These are phyloP conservation scores for Chauna torquata DNA, from an alignment of 2,113 vertebrate species.

Conservation along the genomic window DNA sequence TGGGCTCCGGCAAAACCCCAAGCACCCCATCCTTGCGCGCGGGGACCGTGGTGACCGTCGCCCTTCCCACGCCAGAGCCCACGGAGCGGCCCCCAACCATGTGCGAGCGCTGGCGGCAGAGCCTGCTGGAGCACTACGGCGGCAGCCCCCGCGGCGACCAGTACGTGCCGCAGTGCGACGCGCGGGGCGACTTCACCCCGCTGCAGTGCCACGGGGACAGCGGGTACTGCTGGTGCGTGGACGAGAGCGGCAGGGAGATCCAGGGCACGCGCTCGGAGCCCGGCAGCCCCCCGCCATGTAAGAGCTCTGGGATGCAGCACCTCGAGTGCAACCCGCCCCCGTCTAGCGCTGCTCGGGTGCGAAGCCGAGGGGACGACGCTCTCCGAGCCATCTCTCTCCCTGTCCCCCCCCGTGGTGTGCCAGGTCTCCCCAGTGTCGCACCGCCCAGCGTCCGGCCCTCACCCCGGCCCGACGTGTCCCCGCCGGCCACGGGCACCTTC, in stretches of 20 bases:
- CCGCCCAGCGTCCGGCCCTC: conserved; percentile 80
- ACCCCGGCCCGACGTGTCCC: conserved; percentile 85
- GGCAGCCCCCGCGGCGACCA: conserved; percentile 82
- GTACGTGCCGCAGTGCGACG: conserved; percentile 90
- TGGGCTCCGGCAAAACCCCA: accelerated
- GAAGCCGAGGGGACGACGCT: accelerated
- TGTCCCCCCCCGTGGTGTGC: accelerated
- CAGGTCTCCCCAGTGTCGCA: conserved; percentile 88
- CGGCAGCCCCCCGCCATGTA: conserved; percentile 86
- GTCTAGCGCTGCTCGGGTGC: accelerated
- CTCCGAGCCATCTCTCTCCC: not conserved
- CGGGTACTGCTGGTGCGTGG: conserved; percentile 96
- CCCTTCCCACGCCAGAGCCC: conserved; percentile 20
- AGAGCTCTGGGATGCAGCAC: conserved; percentile 14
- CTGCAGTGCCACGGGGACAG: conserved; percentile 93
- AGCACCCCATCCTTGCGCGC: accelerated
- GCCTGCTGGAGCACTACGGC: conserved; percentile 87
- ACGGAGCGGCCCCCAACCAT: conserved; percentile 80
- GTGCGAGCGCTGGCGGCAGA: conserved; percentile 92
- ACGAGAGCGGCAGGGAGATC: conserved; percentile 87
- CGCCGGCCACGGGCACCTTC: conserved; percentile 79
- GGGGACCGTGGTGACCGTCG: accelerated
- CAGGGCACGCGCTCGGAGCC: conserved; percentile 87
- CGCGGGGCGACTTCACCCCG: conserved; percentile 81
- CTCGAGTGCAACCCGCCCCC: accelerated